Evolutionary conservation across 2,113 vertebrate species (phyloP).

Genomic region (Malurus alboscapulatus): DNA sequence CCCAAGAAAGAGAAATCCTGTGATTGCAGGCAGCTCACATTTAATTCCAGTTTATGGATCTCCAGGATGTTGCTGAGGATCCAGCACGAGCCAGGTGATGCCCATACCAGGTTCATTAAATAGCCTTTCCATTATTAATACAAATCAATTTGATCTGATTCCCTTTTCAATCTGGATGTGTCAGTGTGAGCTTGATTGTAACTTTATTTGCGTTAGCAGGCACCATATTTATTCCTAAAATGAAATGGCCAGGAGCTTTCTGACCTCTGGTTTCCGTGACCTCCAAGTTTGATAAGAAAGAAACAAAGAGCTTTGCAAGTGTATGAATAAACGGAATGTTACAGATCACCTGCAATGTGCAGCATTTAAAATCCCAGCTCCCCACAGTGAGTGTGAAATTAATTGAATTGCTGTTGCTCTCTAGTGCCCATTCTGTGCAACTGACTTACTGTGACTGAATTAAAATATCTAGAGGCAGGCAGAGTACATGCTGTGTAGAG

Average conservation of each 20-base stretch:
- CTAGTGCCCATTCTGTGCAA: slow-evolving; percentile 63
- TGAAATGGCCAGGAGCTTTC: slow-evolving; percentile 15
- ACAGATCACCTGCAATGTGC: slow-evolving; percentile 59
- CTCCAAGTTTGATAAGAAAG: slow-evolving; percentile 29
- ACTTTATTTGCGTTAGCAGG: neutral
- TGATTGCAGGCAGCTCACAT: neutral
- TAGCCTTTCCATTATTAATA: neutral
- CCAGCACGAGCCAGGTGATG: neutral
- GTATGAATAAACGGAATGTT: neutral
- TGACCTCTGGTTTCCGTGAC: slow-evolving; percentile 35
- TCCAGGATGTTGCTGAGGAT: neutral
- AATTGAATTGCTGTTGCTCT: slow-evolving; percentile 67
- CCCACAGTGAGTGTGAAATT: slow-evolving; percentile 57
- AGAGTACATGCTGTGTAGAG: slow-evolving; percentile 58
- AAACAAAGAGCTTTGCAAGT: slow-evolving; percentile 45
- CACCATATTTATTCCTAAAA: slow-evolving; percentile 43
- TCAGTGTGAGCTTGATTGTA: slow-evolving; percentile 19
- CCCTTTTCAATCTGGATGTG: slow-evolving; percentile 12
- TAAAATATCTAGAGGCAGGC: slow-evolving; percentile 66
- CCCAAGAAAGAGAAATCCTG: neutral
- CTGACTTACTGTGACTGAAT: slow-evolving; percentile 62
- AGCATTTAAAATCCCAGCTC: slow-evolving; percentile 55
- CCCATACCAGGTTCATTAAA: neutral
- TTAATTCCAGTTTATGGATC: neutral
- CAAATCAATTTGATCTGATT: neutral